phyloP scores from a whole-genome alignment of 2,888 invertebrate species.

The Athrips mouffetella region DNA sequence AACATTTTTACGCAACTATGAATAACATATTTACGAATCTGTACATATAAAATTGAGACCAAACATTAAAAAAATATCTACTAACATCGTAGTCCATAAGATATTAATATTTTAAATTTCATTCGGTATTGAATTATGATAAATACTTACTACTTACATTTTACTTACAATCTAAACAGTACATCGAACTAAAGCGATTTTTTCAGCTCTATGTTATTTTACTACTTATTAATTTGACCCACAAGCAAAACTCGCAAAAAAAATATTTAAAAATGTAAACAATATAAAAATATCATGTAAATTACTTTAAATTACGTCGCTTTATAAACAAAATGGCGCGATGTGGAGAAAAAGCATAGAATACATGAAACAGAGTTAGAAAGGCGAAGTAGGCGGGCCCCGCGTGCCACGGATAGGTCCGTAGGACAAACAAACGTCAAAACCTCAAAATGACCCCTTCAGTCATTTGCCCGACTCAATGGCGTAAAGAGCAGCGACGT shows the following conservation, averaged over 20 bases:
- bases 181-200: slow-evolving; percentile 28
- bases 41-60: slow-evolving; percentile 1
- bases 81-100: neutral
- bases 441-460: no score
- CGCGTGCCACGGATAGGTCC: no score
- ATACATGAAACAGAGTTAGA: no score
- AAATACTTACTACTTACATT: no score
- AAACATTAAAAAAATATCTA: slow-evolving; percentile 14
- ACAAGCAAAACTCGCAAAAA: slow-evolving; percentile 12
- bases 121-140: slow-evolving; percentile 13
- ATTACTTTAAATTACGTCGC: no score
- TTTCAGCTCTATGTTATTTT: slow-evolving; percentile 15
- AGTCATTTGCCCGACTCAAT: no score
- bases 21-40: neutral
- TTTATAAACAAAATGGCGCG: no score
- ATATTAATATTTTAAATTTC: slow-evolving; percentile 10
- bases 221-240: slow-evolving; percentile 21
- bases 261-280: neutral
- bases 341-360: no score
- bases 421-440: no score
- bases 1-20: no score
- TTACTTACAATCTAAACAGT: slow-evolving; percentile 26
- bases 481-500: no score
- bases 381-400: no score
- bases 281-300: neutral